Base-by-base conservation (phyloP, 1,140 invertebrate species). In the Laupala kohalensis region DNA sequence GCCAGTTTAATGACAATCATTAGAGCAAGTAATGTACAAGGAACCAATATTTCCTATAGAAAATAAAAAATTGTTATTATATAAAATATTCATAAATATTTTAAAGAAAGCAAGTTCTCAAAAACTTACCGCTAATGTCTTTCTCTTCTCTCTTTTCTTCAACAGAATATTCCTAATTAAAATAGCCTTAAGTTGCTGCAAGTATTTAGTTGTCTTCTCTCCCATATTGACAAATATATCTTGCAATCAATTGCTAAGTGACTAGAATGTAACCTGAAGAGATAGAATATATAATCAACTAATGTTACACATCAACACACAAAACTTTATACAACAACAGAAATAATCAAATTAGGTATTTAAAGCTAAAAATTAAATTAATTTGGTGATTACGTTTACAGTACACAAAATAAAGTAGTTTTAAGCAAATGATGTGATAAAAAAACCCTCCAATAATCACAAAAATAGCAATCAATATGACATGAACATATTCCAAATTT, bases 141-240 rank as follows among this genome's bases (percentile, higher is more conserved):
- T 89, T 76, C 88, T 83, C 74, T 87, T 89, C 73, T 90, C 88
- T 67, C 88, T 81, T 78, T 89, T 89, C 80, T 90, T 90, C 64
- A 90, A 81, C 73, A 89, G 81, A 74, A 90, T 80, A 80, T 89
- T 90, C 74, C 88, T 83, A 74, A 87, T 83, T 75, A 89, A 82
- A 82, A 88, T 90, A 28, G 89, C 88, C 81, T 86, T 85, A 71
- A 90, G 80, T 77, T 90, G 88, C 71, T 84, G 84, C 78, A 83
- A 84, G 77, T 84, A 86, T 28, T 81, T 77, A 4, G 82, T 81
- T 68, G 79, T 75, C 65, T 71, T 73, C 23, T 75, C 69, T 13
- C 63, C 72, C 69, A 73, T 75, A 25, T 69, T 69, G 27, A 19
- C 62, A 53, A 9, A 53, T 2, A 4, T 53, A 0, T 53, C 37